Base-by-base conservation (phyloP, 2,888 invertebrate genomes). In the Aphelenchoides bicaudatus region DNA sequence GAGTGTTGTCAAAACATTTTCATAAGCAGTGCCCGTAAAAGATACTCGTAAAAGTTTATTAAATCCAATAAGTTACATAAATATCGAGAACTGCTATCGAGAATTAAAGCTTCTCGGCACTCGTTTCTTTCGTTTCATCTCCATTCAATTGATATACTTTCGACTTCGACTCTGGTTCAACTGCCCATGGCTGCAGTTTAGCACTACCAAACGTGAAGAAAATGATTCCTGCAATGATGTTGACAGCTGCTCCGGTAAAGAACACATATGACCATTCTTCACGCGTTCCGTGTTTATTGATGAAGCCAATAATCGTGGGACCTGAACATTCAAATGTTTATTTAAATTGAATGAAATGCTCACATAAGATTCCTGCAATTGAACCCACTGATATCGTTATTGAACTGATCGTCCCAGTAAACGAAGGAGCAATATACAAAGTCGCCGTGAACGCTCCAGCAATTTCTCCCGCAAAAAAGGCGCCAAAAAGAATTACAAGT, bases 351-450 rank as follows among this genome's bases (percentile, higher is more conserved):
- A 16, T 39, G 38, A 30, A 30, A 25, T 19, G 37, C 23, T 27
- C 49, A 25, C 30, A 49, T 4, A 51, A 39, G 0, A 69, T 31
- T 29, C 66, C 58, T 21, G 68, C 70, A 34, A 70, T 53, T 62
- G 67, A 62, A 16, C 67, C 68, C 8, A 65, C 63, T 25, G 70
- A 66, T 8, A 66, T 65, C 8, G 71, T 68, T n/a, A 72, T 61
- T 21, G 72, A 69, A 2, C 67, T 66, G 38, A 72, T 58, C 16
- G 68, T 70, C 19, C 71, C 72, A 0, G 71, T 70, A 51, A 70
- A 72, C 5, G 63, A 62, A 1, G 73, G 73, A 8, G 72, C 73
- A 28, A 73, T 50, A 6, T 67, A 71, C 1, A 73, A 55, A 0
- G 66, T 56, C 0, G 68, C 63, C 1, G 72, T 72, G 61, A 67